phyloP scores from a whole-genome alignment of 1,140 invertebrate genomes.

The Littorina saxatilis region DNA sequence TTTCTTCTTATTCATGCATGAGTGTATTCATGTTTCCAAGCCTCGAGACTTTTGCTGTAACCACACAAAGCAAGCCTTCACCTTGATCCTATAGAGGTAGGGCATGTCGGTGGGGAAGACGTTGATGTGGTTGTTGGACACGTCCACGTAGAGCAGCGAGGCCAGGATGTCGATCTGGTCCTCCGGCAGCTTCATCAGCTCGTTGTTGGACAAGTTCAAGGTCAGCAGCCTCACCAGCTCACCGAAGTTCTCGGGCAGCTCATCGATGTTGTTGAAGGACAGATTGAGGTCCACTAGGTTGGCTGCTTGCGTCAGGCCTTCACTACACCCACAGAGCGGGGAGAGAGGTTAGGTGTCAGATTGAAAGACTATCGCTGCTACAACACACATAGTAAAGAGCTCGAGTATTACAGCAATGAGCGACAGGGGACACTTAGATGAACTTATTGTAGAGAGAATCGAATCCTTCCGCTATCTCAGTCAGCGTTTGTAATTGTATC shows the following conservation, averaged over 20 bases:
- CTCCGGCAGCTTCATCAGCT: slow-evolving; percentile 61
- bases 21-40: too few relatives aligned
- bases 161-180: slow-evolving; percentile 63
- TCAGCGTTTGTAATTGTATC: too few relatives aligned
- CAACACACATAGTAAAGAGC: background rate
- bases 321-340: background rate
- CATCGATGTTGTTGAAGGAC: slow-evolving; percentile 63
- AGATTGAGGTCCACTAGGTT: slow-evolving; percentile 65
- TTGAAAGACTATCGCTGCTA: background rate
- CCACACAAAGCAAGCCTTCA: too few relatives aligned
- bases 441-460: too few relatives aligned
- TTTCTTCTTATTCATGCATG: too few relatives aligned
- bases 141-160: slow-evolving; percentile 59
- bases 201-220: slow-evolving; percentile 68
- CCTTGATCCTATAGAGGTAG: slow-evolving; percentile 64
- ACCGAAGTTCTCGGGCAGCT: slow-evolving; percentile 65
- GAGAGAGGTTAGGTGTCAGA: background rate
- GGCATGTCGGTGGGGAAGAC: slow-evolving; percentile 64
- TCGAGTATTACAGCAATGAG: too few relatives aligned
- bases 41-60: too few relatives aligned
- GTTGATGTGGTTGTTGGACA: slow-evolving; percentile 67
- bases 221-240: slow-evolving; percentile 60
- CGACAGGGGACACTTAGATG: too few relatives aligned
- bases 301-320: slow-evolving; percentile 51
- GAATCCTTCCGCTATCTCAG: too few relatives aligned